phyloP scores from a whole-genome alignment of 2,113 vertebrate species.

The Bubo blakistoni region DNA sequence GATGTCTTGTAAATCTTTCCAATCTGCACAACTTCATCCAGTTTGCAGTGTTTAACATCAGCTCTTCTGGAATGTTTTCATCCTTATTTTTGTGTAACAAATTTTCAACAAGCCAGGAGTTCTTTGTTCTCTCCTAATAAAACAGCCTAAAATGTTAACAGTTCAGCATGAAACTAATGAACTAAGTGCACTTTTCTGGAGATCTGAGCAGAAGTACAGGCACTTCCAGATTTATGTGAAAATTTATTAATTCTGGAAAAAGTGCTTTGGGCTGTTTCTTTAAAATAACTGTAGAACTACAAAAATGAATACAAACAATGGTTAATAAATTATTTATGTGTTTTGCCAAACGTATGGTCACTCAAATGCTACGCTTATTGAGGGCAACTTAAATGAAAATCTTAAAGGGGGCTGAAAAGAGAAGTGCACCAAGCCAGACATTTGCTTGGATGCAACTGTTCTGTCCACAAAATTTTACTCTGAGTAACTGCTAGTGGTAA shows the following conservation, averaged over 20 bases:
- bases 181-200: slow-evolving; percentile 17
- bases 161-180: slow-evolving; percentile 37
- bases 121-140: slow-evolving; percentile 45
- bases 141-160: slow-evolving; percentile 52
- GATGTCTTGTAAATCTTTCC: slow-evolving; percentile 39
- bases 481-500: background rate
- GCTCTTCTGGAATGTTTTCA: slow-evolving; percentile 39
- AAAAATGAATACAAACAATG: slow-evolving; percentile 14
- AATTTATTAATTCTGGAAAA: slow-evolving; percentile 31
- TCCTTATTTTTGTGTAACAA: slow-evolving; percentile 26
- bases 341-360: background rate
- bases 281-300: slow-evolving; percentile 16
- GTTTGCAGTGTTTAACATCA: slow-evolving; percentile 12
- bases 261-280: background rate
- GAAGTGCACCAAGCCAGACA: background rate
- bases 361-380: background rate
- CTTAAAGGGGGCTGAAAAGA: background rate
- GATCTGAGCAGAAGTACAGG: background rate
- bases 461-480: background rate
- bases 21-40: slow-evolving; percentile 29
- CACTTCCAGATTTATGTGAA: slow-evolving; percentile 27
- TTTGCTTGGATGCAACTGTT: background rate
- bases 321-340: slow-evolving; percentile 1
- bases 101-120: slow-evolving; percentile 32
- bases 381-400: background rate